A percentile compares a stretch with the other conserved stretches of the same genome.
phyloP scores from a whole-genome alignment of 92 coral and sea anemone genomes.

The Epizoanthus illoricatus region DNA sequence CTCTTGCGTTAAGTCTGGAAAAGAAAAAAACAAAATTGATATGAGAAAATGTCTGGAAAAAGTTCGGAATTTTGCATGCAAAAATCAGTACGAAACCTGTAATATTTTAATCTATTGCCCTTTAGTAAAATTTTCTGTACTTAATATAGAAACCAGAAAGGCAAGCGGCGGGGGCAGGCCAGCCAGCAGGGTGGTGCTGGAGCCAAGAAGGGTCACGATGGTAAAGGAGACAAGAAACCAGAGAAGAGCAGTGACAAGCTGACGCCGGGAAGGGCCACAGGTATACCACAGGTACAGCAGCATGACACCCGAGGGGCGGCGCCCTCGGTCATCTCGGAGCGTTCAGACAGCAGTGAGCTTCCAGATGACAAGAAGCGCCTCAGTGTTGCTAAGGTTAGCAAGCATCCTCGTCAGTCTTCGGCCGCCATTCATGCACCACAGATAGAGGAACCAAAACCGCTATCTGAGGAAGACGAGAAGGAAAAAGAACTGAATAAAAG shows the following conservation, averaged over 20 bases:
- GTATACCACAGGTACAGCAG: slow-evolving; percentile 63
- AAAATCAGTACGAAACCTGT: too few species aligned
- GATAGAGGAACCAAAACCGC: slow-evolving; percentile 58
- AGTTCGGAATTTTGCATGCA: background rate
- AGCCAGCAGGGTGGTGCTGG: slow-evolving; percentile 64
- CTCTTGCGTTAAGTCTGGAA: too few species aligned
- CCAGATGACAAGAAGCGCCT: slow-evolving; percentile 80
- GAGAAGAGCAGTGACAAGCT: slow-evolving; percentile 89
- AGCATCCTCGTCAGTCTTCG: slow-evolving; percentile 78
- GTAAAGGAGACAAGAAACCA: slow-evolving; percentile 78
- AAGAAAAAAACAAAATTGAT: too few species aligned
- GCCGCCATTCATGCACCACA: slow-evolving; percentile 67
- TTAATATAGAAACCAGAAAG: slow-evolving; percentile 68
- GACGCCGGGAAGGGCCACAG: slow-evolving; percentile 83
- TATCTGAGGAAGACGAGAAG: slow-evolving; percentile 86
- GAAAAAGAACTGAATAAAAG: slow-evolving; percentile 87
- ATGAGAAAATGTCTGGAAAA: too few species aligned
- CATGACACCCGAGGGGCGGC: slow-evolving; percentile 84
- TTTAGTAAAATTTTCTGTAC: background rate
- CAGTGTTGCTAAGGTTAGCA: slow-evolving; percentile 65
- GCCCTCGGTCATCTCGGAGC: slow-evolving; percentile 93
- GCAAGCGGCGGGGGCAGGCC: slow-evolving; percentile 81
- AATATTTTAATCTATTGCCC: background rate
- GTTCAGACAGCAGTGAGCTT: slow-evolving; percentile 94
- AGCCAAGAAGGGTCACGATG: slow-evolving; percentile 78